Percentiles rank a stretch among this genome's conserved stretches.
Evolutionary conservation across 2,888 invertebrate genomes (phyloP).

Genomic region (Plagodis pulveraria): DNA sequence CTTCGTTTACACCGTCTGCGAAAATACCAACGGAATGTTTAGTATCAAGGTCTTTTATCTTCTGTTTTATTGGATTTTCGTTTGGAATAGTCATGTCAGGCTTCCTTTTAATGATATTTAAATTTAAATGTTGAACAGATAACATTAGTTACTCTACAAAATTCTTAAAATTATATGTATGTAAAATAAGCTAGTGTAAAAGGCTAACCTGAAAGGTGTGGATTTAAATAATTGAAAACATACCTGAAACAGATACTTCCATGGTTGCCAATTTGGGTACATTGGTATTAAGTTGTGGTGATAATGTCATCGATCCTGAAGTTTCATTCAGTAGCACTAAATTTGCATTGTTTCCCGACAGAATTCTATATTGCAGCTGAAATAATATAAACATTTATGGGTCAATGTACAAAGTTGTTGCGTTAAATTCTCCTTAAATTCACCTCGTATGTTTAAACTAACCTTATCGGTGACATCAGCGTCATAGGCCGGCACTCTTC

Average conservation of each 20-base stretch:
- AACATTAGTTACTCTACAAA: too few species aligned
- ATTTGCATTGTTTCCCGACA: constrained; percentile 97
- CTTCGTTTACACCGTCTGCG: constrained; percentile 96
- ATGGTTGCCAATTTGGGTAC: constrained; percentile 97
- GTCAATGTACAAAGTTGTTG: not conserved
- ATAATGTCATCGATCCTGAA: constrained; percentile 93
- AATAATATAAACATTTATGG: constrained; percentile 25
- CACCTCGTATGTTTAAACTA: too few species aligned
- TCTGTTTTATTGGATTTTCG: not conserved
- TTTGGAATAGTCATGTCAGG: not conserved
- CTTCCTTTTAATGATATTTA: too few species aligned
- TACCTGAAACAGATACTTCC: constrained; percentile 95
- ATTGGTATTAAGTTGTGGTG: constrained; percentile 97
- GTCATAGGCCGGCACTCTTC: constrained; percentile 96
- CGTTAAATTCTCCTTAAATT: too few species aligned
- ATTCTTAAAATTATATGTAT: too few species aligned
- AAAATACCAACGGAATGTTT: not conserved
- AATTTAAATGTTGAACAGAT: too few species aligned
- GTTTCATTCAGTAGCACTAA: constrained; percentile 93
- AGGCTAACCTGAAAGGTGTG: too few species aligned
- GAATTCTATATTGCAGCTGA: constrained; percentile 91
- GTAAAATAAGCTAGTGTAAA: too few species aligned
- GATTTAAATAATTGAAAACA: constrained; percentile 21
- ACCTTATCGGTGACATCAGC: constrained; percentile 96
- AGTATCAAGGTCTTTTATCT: not conserved